These are phyloP conservation scores for Phyllopteryx taeniolatus DNA, from an alignment of 2,113 vertebrate species.

Conservation along the genomic window DNA sequence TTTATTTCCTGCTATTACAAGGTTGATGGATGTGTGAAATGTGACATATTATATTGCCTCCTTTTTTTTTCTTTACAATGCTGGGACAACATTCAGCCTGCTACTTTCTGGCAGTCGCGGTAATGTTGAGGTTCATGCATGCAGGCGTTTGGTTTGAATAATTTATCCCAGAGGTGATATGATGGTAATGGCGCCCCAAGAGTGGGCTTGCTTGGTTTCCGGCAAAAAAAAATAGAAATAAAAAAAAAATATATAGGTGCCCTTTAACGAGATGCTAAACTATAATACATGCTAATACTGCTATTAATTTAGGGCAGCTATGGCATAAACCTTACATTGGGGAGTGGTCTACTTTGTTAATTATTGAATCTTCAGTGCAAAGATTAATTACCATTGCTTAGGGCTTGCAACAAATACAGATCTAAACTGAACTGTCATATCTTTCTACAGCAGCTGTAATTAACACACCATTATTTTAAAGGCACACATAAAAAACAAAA, in stretches of 20 bases:
- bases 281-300: no score
- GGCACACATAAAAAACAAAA: neutral
- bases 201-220: conserved; percentile 10
- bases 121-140: conserved; percentile 11
- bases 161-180: conserved; percentile 43
- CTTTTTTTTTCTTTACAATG: conserved; percentile 10
- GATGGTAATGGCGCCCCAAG: conserved; percentile 33
- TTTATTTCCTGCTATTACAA: conserved; percentile 42
- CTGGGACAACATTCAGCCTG: conserved; percentile 10
- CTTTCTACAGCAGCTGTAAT: neutral
- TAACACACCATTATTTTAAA: neutral
- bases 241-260: neutral
- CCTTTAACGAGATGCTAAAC: neutral
- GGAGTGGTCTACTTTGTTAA: no score
- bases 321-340: no score
- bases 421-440: neutral
- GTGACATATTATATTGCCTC: conserved; percentile 32
- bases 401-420: neutral
- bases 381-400: neutral
- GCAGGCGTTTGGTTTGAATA: conserved; percentile 39
- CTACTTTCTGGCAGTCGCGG: neutral
- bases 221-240: conserved; percentile 3
- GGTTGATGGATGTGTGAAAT: conserved; percentile 29
- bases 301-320: no score
- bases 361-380: no score